phyloP scores from a whole-genome alignment of 2,797 vertebrate species.

The Uromys caudimaculatus region DNA sequence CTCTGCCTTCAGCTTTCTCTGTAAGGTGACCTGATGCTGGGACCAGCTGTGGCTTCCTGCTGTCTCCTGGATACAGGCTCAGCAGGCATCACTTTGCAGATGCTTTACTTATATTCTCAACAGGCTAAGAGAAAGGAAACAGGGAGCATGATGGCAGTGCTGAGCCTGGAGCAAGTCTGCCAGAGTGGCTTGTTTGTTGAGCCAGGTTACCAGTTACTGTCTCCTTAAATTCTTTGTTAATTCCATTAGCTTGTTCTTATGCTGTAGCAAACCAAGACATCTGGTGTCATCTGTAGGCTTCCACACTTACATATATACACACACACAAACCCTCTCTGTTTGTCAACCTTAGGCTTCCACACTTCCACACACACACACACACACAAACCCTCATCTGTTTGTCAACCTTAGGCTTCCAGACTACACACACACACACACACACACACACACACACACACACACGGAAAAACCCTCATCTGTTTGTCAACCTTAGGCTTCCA shows the following conservation, averaged over 20 bases:
- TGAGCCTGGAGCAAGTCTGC: not conserved
- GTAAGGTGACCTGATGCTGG: not conserved
- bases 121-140: not conserved
- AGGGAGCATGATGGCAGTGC: not conserved
- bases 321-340: too few relatives aligned
- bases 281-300: not conserved
- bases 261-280: not conserved
- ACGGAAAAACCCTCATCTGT: too few relatives aligned
- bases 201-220: not conserved
- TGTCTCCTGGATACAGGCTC: not conserved
- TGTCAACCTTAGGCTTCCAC: too few relatives aligned
- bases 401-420: too few relatives aligned
- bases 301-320: not conserved
- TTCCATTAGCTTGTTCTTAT: not conserved
- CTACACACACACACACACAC: not conserved
- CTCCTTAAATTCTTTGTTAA: slow-evolving; percentile 26
- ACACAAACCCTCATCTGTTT: too few relatives aligned
- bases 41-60: not conserved
- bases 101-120: not conserved
- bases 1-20: not conserved
- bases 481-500: too few relatives aligned
- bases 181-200: not conserved
- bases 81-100: not conserved
- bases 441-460: not conserved
- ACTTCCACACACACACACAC: not conserved